Evolutionary conservation across 35 echinoderm and acorn worm species (phyloP).

Genomic region (Apostichopus japonicus): DNA sequence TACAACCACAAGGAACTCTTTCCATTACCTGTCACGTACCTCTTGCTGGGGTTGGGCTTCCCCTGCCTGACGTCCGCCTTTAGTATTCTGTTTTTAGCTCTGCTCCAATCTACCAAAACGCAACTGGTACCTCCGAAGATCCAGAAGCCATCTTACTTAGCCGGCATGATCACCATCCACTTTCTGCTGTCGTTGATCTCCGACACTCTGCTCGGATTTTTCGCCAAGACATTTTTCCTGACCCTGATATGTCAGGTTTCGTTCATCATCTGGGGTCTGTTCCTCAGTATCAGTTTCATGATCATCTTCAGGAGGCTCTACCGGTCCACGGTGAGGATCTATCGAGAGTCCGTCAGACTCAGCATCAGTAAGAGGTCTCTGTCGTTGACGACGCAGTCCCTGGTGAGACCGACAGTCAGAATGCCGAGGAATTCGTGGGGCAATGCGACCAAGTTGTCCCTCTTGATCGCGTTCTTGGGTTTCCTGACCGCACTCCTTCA

Average conservation of each 20-base stretch:
- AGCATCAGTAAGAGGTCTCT: constrained; percentile 68
- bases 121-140: constrained; percentile 79
- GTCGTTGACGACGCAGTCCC: neutral
- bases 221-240: constrained; percentile 55
- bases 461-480: constrained; percentile 79
- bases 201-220: constrained; percentile 77
- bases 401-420: constrained; percentile 19
- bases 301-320: constrained; percentile 89
- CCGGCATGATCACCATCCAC: constrained; percentile 71
- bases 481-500: constrained; percentile 70
- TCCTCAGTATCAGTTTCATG: constrained; percentile 79
- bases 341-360: constrained; percentile 73
- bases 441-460: constrained; percentile 86
- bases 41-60: constrained; percentile 90
- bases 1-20: constrained; percentile 80
- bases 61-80: constrained; percentile 96
- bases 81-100: constrained; percentile 92
- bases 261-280: constrained; percentile 91
- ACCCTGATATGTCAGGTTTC: constrained; percentile 78
- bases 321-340: constrained; percentile 64
- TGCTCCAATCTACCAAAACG: constrained; percentile 86
- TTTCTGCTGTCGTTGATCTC: constrained; percentile 78
- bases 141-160: constrained; percentile 74
- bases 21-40: constrained; percentile 67
- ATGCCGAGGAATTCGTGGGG: constrained; percentile 81